Evolutionary conservation across 2,113 vertebrate genomes (phyloP), one percentile per base, ranked within the genome.

Genomic region (Chionodraco myersi): DNA sequence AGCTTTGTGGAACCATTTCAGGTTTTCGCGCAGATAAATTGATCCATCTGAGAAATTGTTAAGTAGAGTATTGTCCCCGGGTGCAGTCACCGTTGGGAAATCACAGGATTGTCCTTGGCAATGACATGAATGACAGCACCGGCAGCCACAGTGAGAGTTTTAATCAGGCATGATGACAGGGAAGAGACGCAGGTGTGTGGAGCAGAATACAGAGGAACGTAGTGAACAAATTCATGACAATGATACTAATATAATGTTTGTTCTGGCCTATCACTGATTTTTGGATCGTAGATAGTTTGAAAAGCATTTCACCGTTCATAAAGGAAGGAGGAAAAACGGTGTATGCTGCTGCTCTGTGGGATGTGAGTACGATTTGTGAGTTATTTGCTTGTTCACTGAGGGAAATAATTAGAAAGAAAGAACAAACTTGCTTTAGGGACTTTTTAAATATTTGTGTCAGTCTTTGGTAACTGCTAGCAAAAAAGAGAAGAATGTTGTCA

Each of bases 121-220:
- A 86, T 88, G 90, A 91, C 85, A 89, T 92, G 80, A 92, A 91
- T 89, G 90, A 90, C 80, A 74, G 82, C 88, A 88, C 69, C 44
- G 14, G 84, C 80, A 80, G 83, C 75, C 77, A 62, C 79, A 57
- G 67, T 54, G 62, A 80, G 84, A 85, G 79, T 88, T 92, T 92
- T 89, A 91, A 93, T 92, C 90, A 89, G 86, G 73, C 73, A 74
- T 84, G 86, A 91, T 84, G 89, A 83, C 84, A 82, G 73, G 34
- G 34, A 49, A 71, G 82, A 81, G 70, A 66, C 11, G 45, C 68
- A 82, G 60, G 68, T 72, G 60, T 48, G 53, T 76, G 65, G 67
- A 66, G 60, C 30, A 57, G 86, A 90, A 85, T 89, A 86, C 78
- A 86, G 64, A 86, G 60, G 51, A 69, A 78, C 48, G 51, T 18